Percentiles rank a stretch among this genome's conserved stretches.
phyloP scores from a whole-genome alignment of 2,113 vertebrate genomes.

The Prionailurus bengalensis region DNA sequence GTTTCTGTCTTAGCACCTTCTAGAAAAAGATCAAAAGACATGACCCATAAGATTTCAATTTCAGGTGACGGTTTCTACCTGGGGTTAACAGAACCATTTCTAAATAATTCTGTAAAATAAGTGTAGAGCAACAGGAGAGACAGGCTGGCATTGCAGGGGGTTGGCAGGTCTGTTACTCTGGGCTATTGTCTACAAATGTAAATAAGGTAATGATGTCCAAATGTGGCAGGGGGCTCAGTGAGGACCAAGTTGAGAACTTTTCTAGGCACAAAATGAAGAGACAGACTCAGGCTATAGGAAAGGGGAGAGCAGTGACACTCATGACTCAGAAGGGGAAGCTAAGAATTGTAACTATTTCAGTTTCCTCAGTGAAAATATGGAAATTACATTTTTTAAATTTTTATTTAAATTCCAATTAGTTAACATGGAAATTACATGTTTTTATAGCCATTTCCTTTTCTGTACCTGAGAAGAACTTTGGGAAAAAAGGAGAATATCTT shows the following conservation, averaged over 20 bases:
- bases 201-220: neutral
- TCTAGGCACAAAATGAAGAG: neutral
- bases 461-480: neutral
- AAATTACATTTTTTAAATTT: neutral
- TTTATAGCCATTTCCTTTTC: neutral
- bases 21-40: slow-evolving; percentile 53
- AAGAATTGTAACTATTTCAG: neutral
- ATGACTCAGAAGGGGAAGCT: neutral
- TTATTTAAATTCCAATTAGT: neutral
- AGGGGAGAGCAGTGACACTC: neutral
- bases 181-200: neutral
- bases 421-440: neutral
- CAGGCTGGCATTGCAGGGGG: neutral
- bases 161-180: neutral
- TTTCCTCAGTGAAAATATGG: neutral
- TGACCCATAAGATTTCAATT: neutral
- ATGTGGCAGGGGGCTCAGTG: neutral
- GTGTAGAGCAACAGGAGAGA: neutral
- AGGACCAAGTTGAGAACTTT: neutral
- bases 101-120: neutral
- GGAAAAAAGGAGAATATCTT: neutral
- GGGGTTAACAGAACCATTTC: neutral
- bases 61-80: neutral
- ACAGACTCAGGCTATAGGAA: neutral
- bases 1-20: slow-evolving; percentile 84